These are phyloP conservation scores for Oxyruncus cristatus DNA, from an alignment of 2,113 vertebrate species.

Conservation along the genomic window DNA sequence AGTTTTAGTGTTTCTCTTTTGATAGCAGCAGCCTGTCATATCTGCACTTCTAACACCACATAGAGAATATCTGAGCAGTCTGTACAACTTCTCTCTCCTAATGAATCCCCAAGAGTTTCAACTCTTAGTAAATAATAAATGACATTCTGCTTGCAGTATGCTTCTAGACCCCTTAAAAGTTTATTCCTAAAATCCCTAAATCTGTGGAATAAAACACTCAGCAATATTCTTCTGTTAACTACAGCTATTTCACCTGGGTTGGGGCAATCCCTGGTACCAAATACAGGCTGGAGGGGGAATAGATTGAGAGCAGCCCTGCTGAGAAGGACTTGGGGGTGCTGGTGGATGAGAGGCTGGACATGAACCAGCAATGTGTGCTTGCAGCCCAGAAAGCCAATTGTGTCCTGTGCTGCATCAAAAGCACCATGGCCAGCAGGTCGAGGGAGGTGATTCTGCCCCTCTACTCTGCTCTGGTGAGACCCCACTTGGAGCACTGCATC, in stretches of 20 bases:
- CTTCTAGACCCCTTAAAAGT: background rate
- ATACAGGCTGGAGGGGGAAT: background rate
- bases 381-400: background rate
- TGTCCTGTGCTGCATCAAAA: background rate
- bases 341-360: background rate
- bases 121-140: slow-evolving; percentile 57
- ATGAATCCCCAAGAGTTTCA: slow-evolving; percentile 39
- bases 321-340: background rate
- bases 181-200: slow-evolving; percentile 15
- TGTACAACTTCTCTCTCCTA: slow-evolving; percentile 15
- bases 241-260: background rate
- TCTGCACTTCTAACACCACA: background rate
- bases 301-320: background rate
- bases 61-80: slow-evolving; percentile 41
- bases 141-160: background rate
- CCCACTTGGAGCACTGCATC: background rate
- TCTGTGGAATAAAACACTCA: background rate
- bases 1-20: slow-evolving; percentile 4
- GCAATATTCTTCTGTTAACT: background rate
- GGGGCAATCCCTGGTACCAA: background rate
- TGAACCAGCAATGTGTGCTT: fast-evolving
- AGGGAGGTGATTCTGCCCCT: background rate
- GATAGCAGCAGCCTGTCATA: background rate
- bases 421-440: fast-evolving
- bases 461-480: background rate